Conservation (phyloP, 2,797 vertebrate genomes). For the Australoheros facetus region DNA sequence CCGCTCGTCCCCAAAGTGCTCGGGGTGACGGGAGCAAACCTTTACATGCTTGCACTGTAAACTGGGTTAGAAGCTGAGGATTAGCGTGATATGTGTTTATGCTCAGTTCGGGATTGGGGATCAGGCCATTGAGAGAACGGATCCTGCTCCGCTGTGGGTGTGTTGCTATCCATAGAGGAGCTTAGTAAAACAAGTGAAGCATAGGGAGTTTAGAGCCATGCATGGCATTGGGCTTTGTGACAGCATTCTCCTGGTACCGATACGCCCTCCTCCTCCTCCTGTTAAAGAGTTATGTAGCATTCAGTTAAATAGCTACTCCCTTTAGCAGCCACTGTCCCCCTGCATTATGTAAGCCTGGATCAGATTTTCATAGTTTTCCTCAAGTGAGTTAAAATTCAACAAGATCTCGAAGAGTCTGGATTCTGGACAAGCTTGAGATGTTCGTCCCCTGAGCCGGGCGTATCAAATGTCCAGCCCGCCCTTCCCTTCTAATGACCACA, state of each 20-base stretch:
- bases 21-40: conserved; percentile 49
- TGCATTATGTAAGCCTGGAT: conserved; percentile 46
- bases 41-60: conserved; percentile 48
- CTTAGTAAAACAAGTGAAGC: conserved; percentile 17
- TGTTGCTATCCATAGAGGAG: conserved; percentile 22
- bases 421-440: conserved; percentile 52
- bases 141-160: conserved; percentile 9
- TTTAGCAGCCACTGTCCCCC: not conserved
- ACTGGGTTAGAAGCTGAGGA: conserved; percentile 48
- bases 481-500: conserved; percentile 35
- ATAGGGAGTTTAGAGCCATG: conserved; percentile 2
- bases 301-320: conserved; percentile 15
- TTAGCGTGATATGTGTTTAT: conserved; percentile 48
- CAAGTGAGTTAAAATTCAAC: conserved; percentile 58
- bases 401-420: conserved; percentile 52
- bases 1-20: conserved; percentile 45
- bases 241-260: conserved; percentile 17
- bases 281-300: conserved; percentile 28
- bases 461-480: conserved; percentile 51
- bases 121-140: conserved; percentile 18
- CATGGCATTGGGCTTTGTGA: conserved; percentile 13
- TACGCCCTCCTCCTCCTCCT: not conserved
- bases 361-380: conserved; percentile 42
- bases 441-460: conserved; percentile 38
- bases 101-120: conserved; percentile 32